Base-by-base conservation (phyloP, 2,888 invertebrate species). In the Ormyrus nitidulus region DNA sequence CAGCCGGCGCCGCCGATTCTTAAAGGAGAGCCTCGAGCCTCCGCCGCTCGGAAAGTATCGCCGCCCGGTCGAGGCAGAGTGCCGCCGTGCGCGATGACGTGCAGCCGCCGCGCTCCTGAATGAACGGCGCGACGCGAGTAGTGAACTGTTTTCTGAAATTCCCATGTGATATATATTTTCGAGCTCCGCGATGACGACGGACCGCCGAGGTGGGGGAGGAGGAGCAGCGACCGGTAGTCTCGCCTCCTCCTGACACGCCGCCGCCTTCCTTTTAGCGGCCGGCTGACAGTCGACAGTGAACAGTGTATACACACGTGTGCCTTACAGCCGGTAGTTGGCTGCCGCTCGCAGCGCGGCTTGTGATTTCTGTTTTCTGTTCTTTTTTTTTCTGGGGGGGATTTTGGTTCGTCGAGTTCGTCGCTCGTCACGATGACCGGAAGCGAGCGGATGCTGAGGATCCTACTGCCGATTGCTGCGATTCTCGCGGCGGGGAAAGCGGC, bases 401-500 rank as follows among this genome's bases (percentile, higher is more conserved):
- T 34, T 34, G 34, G 34, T 34, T 34, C 4, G 19, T 34, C 34
- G 34, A 34, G 34, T 34, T 34, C 4, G 34, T 4, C 34, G 34
- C 34, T 34, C 34, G 34, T 34, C 34, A 34, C 34, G 34, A 34
- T 34, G 34, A 34, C 34, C 34, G 34, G 34, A 34, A 34, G 34
- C 34, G 48, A 54, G 59, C 46, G 51, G 70, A 58, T 75, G 75
- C 44, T 68, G 68, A 7, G 66, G 61, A 7, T 68, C 51, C 58
- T 73, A 0, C 19, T 51, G 59, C 34, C 34, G 34, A 34, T 34
- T 34, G 64, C n/a, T 44, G 65, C 65, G 61, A 58, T 66, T 0
- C 53, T 80, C 19, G 56, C 65, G 13, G 75, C 78, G 49, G 71
- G 48, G 11, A 46, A 51, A 46, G 78, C 78, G 13, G 68, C 62